Evolutionary conservation across 1,140 invertebrate species (phyloP).

Genomic region (Drosophila nigromelanica): DNA sequence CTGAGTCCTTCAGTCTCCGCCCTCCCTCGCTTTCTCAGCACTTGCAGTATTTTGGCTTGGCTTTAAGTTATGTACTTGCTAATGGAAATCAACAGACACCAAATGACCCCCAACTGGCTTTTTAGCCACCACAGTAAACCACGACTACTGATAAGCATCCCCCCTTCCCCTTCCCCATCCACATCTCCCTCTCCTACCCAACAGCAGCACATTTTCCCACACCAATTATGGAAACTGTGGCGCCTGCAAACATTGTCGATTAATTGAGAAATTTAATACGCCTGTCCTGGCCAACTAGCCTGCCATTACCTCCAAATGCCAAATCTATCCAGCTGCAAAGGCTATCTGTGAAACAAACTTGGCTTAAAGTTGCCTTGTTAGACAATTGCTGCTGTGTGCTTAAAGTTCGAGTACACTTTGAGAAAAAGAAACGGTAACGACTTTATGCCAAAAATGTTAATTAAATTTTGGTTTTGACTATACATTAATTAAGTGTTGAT

Average conservation of each 20-base stretch:
- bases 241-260: slow-evolving; percentile 42
- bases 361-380: slow-evolving; percentile 18
- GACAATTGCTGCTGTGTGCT: too few species aligned
- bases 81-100: slow-evolving; percentile 53
- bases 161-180: too few species aligned
- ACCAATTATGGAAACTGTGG: slow-evolving; percentile 45
- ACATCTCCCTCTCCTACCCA: too few species aligned
- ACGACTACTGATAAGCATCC: too few species aligned
- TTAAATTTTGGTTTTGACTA: too few species aligned
- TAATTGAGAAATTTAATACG: slow-evolving; percentile 41
- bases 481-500: too few species aligned
- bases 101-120: slow-evolving; percentile 28
- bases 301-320: not conserved
- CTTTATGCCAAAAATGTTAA: too few species aligned
- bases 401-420: too few species aligned
- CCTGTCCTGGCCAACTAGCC: slow-evolving; percentile 3
- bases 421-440: too few species aligned
- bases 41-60: slow-evolving; percentile 39
- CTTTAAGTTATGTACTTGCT: slow-evolving; percentile 77
- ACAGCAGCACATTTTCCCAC: slow-evolving; percentile 37
- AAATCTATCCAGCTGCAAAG: slow-evolving; percentile 19
- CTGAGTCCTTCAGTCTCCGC: slow-evolving; percentile 19
- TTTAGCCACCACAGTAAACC: not conserved
- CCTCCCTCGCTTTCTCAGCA: not conserved
- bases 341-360: slow-evolving; percentile 7